These are phyloP conservation scores for Microctonus hyperodae DNA, from an alignment of 2,888 invertebrate genomes.

Conservation along the genomic window DNA sequence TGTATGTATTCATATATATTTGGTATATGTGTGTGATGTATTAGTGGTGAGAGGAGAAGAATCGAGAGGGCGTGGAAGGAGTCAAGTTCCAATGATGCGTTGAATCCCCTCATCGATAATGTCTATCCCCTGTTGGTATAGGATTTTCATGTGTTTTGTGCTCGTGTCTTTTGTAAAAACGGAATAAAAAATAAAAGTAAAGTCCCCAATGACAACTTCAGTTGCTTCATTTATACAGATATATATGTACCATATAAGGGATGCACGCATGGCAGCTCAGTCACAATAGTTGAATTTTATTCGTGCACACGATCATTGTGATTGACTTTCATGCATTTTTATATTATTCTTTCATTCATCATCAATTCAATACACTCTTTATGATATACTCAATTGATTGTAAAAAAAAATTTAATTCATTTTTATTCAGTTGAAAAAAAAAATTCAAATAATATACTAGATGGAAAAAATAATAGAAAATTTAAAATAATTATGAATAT, in stretches of 20 bases:
- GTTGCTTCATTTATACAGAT: neutral
- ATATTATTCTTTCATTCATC: slow-evolving; percentile 28
- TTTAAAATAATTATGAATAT: slow-evolving; percentile 14
- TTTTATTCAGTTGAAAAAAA: no score
- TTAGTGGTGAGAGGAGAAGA: slow-evolving; percentile 31
- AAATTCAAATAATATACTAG: no score
- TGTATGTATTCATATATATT: no score
- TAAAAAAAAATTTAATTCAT: no score
- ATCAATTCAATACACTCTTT: no score
- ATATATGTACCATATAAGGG: slow-evolving; percentile 29
- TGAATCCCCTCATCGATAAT: slow-evolving; percentile 35
- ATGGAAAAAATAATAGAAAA: neutral
- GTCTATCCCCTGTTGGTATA: slow-evolving; percentile 16
- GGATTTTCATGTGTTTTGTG: slow-evolving; percentile 24
- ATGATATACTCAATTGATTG: no score
- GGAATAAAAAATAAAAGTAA: slow-evolving; percentile 14
- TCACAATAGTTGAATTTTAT: slow-evolving; percentile 40
- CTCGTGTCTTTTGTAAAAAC: no score
- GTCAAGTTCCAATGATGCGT: slow-evolving; percentile 50
- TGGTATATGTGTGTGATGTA: neutral
- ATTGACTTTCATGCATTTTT: slow-evolving; percentile 46
- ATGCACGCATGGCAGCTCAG: slow-evolving; percentile 46
- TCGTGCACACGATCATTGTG: slow-evolving; percentile 32
- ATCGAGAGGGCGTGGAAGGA: slow-evolving; percentile 45
- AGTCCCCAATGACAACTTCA: slow-evolving; percentile 2